These are phyloP conservation scores for Corythoichthys haematopterus DNA, from an alignment of 2,113 vertebrate species.

Conservation along the genomic window DNA sequence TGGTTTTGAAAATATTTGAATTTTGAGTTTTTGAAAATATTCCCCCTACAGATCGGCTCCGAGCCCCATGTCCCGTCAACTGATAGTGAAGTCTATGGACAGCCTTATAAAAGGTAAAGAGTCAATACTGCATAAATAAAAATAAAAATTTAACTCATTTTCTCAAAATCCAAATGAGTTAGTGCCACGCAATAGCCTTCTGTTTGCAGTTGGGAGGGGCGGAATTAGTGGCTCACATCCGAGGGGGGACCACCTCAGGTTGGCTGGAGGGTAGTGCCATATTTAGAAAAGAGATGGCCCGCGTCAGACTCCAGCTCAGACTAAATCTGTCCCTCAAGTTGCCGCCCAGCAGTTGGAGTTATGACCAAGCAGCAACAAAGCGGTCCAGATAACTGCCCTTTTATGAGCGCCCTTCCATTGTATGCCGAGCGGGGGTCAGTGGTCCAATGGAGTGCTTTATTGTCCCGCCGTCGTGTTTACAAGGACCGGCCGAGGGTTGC, in stretches of 20 bases:
- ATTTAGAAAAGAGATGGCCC: slow-evolving; percentile 39
- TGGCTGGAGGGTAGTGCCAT: slow-evolving; percentile 25
- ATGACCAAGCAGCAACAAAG: slow-evolving; percentile 50
- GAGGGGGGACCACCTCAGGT: slow-evolving; percentile 52
- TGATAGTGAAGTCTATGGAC: no score
- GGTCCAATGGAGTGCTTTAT: slow-evolving; percentile 79
- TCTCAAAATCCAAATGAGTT: background rate
- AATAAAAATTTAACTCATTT: no score
- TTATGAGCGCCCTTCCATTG: slow-evolving; percentile 78
- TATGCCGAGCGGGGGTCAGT: slow-evolving; percentile 72
- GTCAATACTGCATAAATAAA: no score
- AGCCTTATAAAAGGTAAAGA: no score
- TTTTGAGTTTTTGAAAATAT: no score
- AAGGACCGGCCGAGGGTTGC: slow-evolving; percentile 58
- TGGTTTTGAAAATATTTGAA: no score
- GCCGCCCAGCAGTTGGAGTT: slow-evolving; percentile 41
- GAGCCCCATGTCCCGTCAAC: no score
- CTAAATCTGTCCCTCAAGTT: slow-evolving; percentile 6
- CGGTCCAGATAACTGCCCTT: slow-evolving; percentile 76
- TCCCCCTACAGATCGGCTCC: no score
- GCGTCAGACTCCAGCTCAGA: no score
- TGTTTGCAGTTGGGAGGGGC: slow-evolving; percentile 19
- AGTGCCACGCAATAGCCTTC: background rate
- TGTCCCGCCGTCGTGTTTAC: slow-evolving; percentile 70
- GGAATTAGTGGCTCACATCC: background rate